Percentiles rank a stretch among this genome's conserved stretches.
Evolutionary conservation across 2,888 invertebrate genomes (phyloP).

Genomic region (Metallyticus violacea): DNA sequence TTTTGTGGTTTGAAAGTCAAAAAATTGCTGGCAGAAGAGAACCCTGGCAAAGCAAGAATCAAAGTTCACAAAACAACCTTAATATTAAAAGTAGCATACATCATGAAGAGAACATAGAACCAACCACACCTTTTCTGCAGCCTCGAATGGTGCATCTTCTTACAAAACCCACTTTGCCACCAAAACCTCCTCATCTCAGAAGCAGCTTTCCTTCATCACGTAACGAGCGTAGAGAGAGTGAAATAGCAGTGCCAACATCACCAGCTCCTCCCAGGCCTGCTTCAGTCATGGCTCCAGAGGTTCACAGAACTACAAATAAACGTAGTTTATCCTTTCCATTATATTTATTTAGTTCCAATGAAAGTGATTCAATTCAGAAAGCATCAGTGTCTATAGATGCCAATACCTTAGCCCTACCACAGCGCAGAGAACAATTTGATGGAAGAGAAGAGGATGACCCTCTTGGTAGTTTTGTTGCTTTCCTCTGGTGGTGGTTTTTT

Average conservation of each 20-base stretch:
- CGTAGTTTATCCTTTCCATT: background rate
- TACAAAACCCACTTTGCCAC: background rate
- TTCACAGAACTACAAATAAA: background rate
- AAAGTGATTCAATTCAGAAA: background rate
- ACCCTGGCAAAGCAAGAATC: slow-evolving; percentile 60
- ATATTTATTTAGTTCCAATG: background rate
- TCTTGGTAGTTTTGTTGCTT: slow-evolving; percentile 64
- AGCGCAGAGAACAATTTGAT: background rate
- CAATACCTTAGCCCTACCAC: background rate
- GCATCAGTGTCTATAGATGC: background rate
- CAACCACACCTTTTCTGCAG: slow-evolving; percentile 4
- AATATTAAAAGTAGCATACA: background rate
- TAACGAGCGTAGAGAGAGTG: background rate
- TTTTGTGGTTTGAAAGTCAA: slow-evolving; percentile 76
- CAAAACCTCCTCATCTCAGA: background rate
- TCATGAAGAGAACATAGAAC: background rate
- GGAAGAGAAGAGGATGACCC: slow-evolving; percentile 74
- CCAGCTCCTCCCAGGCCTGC: background rate
- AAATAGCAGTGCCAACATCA: background rate
- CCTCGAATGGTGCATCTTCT: background rate
- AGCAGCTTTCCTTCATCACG: background rate
- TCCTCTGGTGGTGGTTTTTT: slow-evolving; percentile 76
- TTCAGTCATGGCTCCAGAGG: background rate
- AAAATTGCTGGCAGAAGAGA: slow-evolving; percentile 67
- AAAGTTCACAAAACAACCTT: background rate